These are phyloP conservation scores for Mallotus villosus DNA, from an alignment of 2,797 vertebrate genomes.

Conservation along the genomic window DNA sequence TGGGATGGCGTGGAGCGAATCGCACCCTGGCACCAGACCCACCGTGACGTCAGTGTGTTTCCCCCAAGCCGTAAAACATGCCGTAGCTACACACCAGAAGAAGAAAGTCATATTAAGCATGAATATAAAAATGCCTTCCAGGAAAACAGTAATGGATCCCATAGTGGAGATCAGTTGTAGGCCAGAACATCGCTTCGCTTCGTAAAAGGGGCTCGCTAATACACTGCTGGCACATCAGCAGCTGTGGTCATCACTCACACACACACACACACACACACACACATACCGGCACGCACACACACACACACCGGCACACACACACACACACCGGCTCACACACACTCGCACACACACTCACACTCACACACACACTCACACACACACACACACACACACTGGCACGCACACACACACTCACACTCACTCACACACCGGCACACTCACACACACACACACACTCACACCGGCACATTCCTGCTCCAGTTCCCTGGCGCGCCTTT, in stretches of 20 bases:
- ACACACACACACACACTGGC: too few relatives aligned
- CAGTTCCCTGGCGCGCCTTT: background rate
- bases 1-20: slow-evolving; percentile 36
- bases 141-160: slow-evolving; percentile 14
- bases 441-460: background rate
- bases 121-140: slow-evolving; percentile 10
- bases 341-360: background rate
- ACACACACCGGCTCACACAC: too few relatives aligned
- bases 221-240: background rate
- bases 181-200: slow-evolving; percentile 14
- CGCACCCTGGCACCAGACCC: slow-evolving; percentile 17
- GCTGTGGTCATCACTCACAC: background rate
- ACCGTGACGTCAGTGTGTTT: slow-evolving; percentile 18
- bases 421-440: too few relatives aligned
- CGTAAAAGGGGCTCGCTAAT: background rate
- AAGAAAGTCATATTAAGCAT: slow-evolving; percentile 19
- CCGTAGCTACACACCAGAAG: background rate
- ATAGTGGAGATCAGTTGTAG: background rate
- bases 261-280: too few relatives aligned
- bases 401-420: too few relatives aligned
- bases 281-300: too few relatives aligned
- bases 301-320: too few relatives aligned
- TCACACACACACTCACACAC: too few relatives aligned
- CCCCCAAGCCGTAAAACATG: slow-evolving; percentile 24
- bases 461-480: background rate